Conservation (phyloP, 2,888 invertebrate genomes). For the Eulithis prunata region DNA sequence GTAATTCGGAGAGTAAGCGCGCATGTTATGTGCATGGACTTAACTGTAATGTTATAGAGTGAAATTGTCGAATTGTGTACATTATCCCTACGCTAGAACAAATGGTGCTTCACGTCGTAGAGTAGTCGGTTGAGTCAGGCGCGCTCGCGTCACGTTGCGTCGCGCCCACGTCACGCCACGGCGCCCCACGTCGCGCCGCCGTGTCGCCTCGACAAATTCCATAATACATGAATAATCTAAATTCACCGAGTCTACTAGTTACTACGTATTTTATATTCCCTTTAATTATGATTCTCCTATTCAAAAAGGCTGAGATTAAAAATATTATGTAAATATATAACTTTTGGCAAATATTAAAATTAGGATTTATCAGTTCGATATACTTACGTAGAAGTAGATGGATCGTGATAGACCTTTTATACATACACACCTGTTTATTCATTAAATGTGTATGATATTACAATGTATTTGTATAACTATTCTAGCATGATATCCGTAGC, state of each 20-base stretch:
- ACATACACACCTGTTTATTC: constrained; percentile 15
- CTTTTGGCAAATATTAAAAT: constrained; percentile 72
- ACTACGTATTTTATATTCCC: constrained; percentile 76
- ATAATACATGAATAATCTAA: constrained; percentile 58
- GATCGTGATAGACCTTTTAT: constrained; percentile 18
- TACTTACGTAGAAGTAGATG: constrained; percentile 46
- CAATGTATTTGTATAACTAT: constrained; percentile 32
- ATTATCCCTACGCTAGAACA: constrained; percentile 84
- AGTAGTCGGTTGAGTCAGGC: constrained; percentile 60
- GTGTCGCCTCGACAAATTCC: constrained; percentile 44
- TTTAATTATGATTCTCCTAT: constrained; percentile 80
- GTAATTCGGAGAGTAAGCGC: constrained; percentile 71
- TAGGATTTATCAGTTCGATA: constrained; percentile 61
- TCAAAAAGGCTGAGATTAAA: constrained; percentile 81
- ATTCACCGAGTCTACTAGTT: constrained; percentile 72
- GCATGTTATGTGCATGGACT: constrained; percentile 67
- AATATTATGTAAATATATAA: constrained; percentile 68
- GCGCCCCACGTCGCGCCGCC: constrained; percentile 10
- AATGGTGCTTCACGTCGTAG: constrained; percentile 84
- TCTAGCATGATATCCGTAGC: constrained; percentile 47
- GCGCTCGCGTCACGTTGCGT: constrained; percentile 22
- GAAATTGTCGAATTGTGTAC: constrained; percentile 80
- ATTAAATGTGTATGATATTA: constrained; percentile 39
- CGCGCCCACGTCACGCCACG: not conserved
- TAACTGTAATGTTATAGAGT: constrained; percentile 77